A percentile compares a stretch with the other conserved stretches of the same genome.
These are phyloP conservation scores for Nemurella pictetii DNA, from an alignment of 2,888 invertebrate genomes.

Conservation along the genomic window DNA sequence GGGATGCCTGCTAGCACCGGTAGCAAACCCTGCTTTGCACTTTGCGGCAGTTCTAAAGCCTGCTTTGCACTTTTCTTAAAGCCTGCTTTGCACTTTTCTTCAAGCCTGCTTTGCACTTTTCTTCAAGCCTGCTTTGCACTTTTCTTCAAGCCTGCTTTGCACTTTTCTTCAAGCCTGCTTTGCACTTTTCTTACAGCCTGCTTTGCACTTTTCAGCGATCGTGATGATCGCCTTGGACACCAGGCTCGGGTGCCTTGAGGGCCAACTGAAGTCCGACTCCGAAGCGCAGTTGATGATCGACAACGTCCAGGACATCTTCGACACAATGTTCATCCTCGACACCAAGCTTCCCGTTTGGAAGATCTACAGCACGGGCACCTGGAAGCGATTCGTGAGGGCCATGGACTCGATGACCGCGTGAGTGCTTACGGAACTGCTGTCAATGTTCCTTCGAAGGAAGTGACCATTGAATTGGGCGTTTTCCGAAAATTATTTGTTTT, in stretches of 20 bases:
- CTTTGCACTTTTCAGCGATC: conserved; percentile 48
- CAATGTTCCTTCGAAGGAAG: neutral
- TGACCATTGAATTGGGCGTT: too few species aligned
- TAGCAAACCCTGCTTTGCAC: too few species aligned
- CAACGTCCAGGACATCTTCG: conserved; percentile 46
- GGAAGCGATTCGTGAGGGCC: conserved; percentile 48
- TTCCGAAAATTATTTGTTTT: too few species aligned
- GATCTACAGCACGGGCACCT: conserved; percentile 48
- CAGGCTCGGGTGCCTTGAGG: conserved; percentile 53
- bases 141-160: too few species aligned
- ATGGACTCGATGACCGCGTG: conserved; percentile 54
- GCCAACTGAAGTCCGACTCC: conserved; percentile 48
- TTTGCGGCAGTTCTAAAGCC: too few species aligned
- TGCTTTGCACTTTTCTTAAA: too few species aligned
- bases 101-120: too few species aligned
- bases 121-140: too few species aligned
- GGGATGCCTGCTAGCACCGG: too few species aligned
- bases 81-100: too few species aligned
- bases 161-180: too few species aligned
- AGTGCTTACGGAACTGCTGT: conserved; percentile 36
- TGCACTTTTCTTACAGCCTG: too few species aligned
- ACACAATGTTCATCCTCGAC: conserved; percentile 49
- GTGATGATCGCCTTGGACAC: conserved; percentile 53
- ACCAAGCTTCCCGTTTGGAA: conserved; percentile 50
- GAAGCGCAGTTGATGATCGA: conserved; percentile 54